These are phyloP conservation scores for Mus spretus DNA, from an alignment of 2,797 vertebrate species.

Conservation along the genomic window DNA sequence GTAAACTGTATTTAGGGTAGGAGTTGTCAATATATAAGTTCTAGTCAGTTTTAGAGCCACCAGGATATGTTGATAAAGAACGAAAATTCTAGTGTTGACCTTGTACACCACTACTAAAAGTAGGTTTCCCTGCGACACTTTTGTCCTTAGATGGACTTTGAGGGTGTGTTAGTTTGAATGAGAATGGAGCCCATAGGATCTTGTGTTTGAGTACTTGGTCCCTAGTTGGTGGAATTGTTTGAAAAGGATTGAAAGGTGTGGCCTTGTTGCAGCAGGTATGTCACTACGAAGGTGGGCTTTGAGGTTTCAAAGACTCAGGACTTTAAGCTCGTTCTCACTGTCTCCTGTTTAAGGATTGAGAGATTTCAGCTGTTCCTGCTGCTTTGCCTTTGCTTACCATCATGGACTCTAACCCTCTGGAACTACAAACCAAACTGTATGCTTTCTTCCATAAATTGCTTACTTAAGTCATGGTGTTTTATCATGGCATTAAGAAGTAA, in stretches of 20 bases:
- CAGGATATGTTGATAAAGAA: neutral
- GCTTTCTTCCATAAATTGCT: neutral
- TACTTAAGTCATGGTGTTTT: neutral
- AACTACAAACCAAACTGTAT: neutral
- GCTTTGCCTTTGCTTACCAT: neutral
- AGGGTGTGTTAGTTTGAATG: neutral
- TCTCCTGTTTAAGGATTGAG: neutral
- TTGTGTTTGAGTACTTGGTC: neutral
- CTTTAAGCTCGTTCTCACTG: neutral
- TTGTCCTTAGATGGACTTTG: neutral
- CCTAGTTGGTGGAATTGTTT: no score
- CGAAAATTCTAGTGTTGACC: neutral
- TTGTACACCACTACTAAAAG: neutral
- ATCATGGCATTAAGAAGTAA: neutral
- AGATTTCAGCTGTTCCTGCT: neutral
- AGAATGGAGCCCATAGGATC: neutral
- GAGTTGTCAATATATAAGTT: neutral
- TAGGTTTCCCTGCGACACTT: neutral
- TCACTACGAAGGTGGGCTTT: neutral
- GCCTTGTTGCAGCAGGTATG: neutral
- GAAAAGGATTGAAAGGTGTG: neutral
- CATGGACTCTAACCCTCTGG: neutral
- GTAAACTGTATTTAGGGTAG: neutral
- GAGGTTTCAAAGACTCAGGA: neutral
- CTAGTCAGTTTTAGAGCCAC: constrained; percentile 16